Base-by-base conservation (phyloP, 1,140 invertebrate species). In the Adoxophyes honmai region DNA sequence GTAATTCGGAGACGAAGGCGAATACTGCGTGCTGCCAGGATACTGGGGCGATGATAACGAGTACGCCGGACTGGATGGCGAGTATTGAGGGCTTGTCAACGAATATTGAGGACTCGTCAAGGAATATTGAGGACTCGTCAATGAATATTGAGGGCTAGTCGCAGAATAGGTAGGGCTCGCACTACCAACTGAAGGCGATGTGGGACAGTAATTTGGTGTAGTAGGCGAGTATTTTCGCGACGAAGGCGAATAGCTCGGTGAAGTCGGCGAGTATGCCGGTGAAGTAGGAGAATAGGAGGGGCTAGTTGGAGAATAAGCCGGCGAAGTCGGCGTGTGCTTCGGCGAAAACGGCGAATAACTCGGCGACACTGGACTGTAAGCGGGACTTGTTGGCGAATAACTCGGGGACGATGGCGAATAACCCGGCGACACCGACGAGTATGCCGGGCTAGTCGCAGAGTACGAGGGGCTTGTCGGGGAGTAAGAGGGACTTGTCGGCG, bases 211-310 rank as follows among this genome's bases (percentile, higher is more conserved):
- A 37, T 92, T 92, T 1, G 94, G 94, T 4, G 92, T 93, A 0
- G 91, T 92, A 2, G 94, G 93, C 0, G 94, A 94, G 81, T 96
- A 96, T 42, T 93, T 93, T 1, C 95, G 95, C 34, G 94, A 95
- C 0, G 94, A 93, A 6, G 95, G 95, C 3, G 94, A 95, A 69
- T 96, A 97, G 10, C 92, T 92, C 1, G 95, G 96, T 15, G 94
- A 94, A 0, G 94, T 93, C 0, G 95, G 94, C 10, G 93, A 95
- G 78, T 96, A 96, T 7, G 92, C 92, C 0, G 95, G 95, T 33
- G 93, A 94, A 81, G 94, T 95, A 0, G 94, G 95, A 0, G 94
- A 95, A 73, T 98, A 98, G 8, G 93, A 94, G 0, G 95, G 96
- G 75, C 92, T 94, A 15, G 96, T 94, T 0, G 96, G 96, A 0